phyloP scores from a whole-genome alignment of 2,888 invertebrate genomes.

The Acronicta alni region DNA sequence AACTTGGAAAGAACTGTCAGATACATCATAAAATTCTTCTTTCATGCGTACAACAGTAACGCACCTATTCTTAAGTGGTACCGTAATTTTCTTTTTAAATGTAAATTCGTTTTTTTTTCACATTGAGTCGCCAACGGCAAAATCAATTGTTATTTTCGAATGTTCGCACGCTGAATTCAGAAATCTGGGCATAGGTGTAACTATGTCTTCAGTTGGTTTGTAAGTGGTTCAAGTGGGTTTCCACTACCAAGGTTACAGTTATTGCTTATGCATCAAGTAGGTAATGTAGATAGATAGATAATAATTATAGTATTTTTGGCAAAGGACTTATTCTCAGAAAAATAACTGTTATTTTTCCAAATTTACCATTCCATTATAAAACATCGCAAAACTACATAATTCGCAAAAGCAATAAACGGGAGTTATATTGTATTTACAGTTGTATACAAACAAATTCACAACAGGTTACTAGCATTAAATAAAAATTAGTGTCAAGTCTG shows the following conservation, averaged over 20 bases:
- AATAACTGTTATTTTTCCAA: too few relatives aligned
- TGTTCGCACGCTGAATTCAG: too few relatives aligned
- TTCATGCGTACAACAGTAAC: neutral
- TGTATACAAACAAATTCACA: slow-evolving; percentile 39
- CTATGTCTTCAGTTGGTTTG: too few relatives aligned
- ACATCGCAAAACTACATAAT: slow-evolving; percentile 1
- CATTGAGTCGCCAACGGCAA: neutral
- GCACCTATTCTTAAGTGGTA: neutral
- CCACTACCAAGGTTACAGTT: too few relatives aligned
- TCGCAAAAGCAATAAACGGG: slow-evolving; percentile 8
- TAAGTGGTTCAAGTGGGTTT: too few relatives aligned
- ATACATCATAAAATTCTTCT: neutral
- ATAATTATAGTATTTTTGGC: too few relatives aligned
- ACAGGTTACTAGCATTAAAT: slow-evolving; percentile 31
- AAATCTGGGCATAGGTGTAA: too few relatives aligned
- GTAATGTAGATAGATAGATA: too few relatives aligned
- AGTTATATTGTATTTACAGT: slow-evolving; percentile 20
- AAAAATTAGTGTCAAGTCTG: slow-evolving; percentile 24
- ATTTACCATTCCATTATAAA: neutral
- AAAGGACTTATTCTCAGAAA: too few relatives aligned
- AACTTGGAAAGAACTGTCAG: neutral
- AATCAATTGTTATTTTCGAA: too few relatives aligned
- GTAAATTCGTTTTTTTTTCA: too few relatives aligned
- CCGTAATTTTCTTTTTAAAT: neutral
- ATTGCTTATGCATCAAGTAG: too few relatives aligned